A percentile compares a stretch with the other conserved stretches of the same genome.
phyloP scores from a whole-genome alignment of 30 jellyfish, hydroid and myxozoan species.

The Turritopsis rubra region DNA sequence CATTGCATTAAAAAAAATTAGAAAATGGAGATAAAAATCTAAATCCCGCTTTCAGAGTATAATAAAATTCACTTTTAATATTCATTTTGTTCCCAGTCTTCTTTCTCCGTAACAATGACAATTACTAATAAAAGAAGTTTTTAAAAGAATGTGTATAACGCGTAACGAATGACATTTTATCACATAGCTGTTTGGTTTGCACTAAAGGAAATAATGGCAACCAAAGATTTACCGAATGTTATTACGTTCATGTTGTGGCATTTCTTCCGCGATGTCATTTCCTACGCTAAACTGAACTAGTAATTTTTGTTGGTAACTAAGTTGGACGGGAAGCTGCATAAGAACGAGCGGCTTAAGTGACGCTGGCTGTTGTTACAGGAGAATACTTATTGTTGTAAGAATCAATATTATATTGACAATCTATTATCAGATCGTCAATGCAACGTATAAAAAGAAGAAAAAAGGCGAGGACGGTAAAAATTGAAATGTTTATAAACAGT shows the following conservation, averaged over 20 bases:
- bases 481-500: neutral
- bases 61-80: too few species aligned
- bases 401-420: neutral
- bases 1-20: neutral
- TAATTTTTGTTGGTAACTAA: neutral
- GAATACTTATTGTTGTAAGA: neutral
- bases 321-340: neutral
- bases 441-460: neutral
- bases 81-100: neutral
- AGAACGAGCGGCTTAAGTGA: neutral
- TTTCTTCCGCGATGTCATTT: neutral
- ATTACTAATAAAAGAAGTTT: too few species aligned
- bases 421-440: neutral
- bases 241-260: neutral
- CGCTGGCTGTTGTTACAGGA: neutral
- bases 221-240: neutral
- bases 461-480: neutral
- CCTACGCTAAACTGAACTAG: neutral
- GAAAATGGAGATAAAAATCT: neutral
- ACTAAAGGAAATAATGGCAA: neutral
- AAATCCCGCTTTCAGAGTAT: neutral
- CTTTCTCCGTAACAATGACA: too few species aligned
- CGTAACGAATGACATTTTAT: neutral
- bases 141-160: too few species aligned
- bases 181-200: neutral